Evolutionary conservation across 2,113 vertebrate genomes (phyloP), one percentile per base, ranked within the genome.

Genomic region (Ginglymostoma cirratum): DNA sequence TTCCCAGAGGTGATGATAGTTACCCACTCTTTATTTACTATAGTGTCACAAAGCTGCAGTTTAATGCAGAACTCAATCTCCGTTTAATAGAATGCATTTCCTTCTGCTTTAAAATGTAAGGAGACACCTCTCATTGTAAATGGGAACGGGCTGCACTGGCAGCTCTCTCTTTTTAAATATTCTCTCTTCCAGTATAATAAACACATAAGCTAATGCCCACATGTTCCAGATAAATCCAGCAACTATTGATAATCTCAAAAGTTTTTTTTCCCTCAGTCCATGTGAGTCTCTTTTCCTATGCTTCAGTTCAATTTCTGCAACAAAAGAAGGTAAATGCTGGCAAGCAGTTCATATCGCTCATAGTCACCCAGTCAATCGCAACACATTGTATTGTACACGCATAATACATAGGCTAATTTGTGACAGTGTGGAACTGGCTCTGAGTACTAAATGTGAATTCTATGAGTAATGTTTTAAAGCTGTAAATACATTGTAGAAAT

Each of bases 391-490:
- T 1, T 92, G 89, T 23, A 66, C 34, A 38, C 61, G 34, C 61
- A 93, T 66, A 61, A 66, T 66, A 66, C 61, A 93, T 38, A 38
- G n/a, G 89, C 89, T 66, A 93, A 93, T 93, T 66, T 66, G 61
- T 65, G 52, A 52, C 48, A 52, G 48, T 52, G 27, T 89, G 52
- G 48, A 87, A 52, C 86, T 89, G 85, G 27, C 52, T 61, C 87
- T 61, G 48, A 55, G 87, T 15, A 15, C 87, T 30, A 55, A 90
- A 55, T 61, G 38, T 93, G 89, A 93, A 66, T n/a, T 65, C 21
- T 65, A 19, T 93, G 89, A 65, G 61, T 67, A 66, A 93, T 93
- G 89, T 93, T 93, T 93, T 66, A 93, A 66, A 93, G 89, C 89
- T 93, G 89, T n/a, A 93, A 66, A 66, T 93, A 93, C n/a, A 67